Conservation (phyloP, 2,113 vertebrate species). For the Colius striatus region DNA sequence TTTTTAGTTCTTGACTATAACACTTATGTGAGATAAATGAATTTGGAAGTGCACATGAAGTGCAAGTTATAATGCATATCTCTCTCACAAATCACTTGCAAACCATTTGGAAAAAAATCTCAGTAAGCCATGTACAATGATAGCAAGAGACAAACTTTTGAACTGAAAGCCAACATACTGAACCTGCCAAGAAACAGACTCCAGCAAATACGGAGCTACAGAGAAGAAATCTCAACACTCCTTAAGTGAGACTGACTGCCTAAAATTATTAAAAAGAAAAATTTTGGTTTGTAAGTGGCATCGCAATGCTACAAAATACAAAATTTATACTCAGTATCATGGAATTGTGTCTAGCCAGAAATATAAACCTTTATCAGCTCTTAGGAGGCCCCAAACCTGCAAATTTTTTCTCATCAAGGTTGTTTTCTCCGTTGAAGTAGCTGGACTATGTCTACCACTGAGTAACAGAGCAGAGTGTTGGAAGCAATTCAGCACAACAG, state of each 20-base stretch:
- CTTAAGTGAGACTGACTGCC: not conserved
- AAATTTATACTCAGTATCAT: not conserved
- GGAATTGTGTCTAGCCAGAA: not conserved
- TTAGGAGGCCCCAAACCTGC: not conserved
- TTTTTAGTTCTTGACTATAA: constrained; percentile 37
- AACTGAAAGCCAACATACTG: constrained; percentile 4
- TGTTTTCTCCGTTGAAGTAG: not conserved
- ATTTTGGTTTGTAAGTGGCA: not conserved
- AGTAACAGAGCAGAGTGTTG: not conserved
- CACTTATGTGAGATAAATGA: not conserved
- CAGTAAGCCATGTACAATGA: constrained; percentile 12
- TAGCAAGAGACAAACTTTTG: not conserved
- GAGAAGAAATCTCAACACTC: not conserved
- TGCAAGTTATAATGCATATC: constrained; percentile 3
- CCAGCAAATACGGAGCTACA: not conserved
- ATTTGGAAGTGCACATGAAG: constrained; percentile 13
- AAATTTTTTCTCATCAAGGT: not conserved
- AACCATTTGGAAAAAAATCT: constrained; percentile 32
- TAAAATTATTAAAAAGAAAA: not conserved
- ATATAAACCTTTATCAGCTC: not conserved
- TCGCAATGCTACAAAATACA: not conserved
- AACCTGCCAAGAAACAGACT: constrained; percentile 7
- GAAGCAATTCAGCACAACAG: not conserved
- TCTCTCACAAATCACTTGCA: constrained; percentile 43
- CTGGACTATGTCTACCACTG: not conserved